Conservation (phyloP, 2,797 vertebrate species). For the Pelochelys cantorii region DNA sequence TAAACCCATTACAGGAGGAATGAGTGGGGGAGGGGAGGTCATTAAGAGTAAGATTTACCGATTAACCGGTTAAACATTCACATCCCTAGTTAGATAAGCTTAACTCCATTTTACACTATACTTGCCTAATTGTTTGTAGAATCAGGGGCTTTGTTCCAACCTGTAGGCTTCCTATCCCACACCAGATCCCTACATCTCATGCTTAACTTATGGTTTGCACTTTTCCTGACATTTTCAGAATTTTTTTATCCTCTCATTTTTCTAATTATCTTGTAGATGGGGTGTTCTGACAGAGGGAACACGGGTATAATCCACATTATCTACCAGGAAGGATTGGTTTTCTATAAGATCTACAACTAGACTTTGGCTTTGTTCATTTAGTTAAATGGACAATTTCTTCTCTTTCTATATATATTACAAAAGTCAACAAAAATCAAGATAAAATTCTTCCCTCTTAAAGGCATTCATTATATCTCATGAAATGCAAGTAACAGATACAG, state of each 20-base stretch:
- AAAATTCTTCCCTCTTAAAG: constrained; percentile 28
- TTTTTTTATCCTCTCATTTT: neutral
- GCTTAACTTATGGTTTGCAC: neutral
- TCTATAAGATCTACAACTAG: neutral
- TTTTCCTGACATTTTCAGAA: neutral
- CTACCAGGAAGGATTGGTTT: neutral
- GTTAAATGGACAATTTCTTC: neutral
- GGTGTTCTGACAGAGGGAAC: neutral
- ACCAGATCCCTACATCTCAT: neutral
- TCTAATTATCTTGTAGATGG: neutral
- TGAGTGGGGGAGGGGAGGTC: too few relatives aligned
- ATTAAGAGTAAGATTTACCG: too few relatives aligned
- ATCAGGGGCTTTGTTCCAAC: neutral
- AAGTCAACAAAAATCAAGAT: constrained; percentile 19
- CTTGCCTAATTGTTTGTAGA: neutral
- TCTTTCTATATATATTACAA: neutral
- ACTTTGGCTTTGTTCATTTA: neutral
- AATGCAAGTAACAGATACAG: constrained; percentile 13
- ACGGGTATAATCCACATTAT: neutral
- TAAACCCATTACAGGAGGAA: too few relatives aligned
- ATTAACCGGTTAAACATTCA: too few relatives aligned
- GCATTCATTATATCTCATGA: neutral
- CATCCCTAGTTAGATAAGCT: too few relatives aligned
- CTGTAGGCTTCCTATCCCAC: neutral
- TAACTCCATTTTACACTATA: too few relatives aligned